Conservation (phyloP, 1,140 invertebrate genomes). For the Rhopalosiphum maidis region DNA sequence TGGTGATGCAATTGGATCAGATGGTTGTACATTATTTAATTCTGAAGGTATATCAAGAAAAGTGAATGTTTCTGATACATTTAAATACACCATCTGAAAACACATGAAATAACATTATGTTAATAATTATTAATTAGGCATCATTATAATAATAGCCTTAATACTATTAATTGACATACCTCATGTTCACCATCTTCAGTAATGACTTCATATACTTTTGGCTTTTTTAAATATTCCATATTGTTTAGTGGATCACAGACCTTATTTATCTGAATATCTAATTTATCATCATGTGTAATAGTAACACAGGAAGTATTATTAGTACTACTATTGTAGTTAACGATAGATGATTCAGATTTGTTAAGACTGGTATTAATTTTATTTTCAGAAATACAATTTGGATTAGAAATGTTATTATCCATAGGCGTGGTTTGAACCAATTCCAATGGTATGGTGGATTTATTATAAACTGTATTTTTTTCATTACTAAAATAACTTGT, state of each 20-base stretch:
- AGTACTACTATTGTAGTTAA: background rate
- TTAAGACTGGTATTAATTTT: background rate
- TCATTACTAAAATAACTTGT: background rate
- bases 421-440: no score
- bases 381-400: background rate
- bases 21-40: background rate
- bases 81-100: conserved; percentile 38
- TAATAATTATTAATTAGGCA: background rate
- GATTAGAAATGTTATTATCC: background rate
- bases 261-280: background rate
- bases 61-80: background rate
- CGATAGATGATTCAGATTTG: background rate
- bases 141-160: background rate
- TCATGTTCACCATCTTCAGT: background rate
- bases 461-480: background rate
- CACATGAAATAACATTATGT: background rate
- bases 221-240: conserved; percentile 27
- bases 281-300: background rate
- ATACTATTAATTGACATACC: background rate
- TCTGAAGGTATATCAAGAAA: conserved; percentile 46
- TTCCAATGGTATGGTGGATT: background rate
- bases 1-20: background rate
- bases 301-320: conserved; percentile 31
- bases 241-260: background rate
- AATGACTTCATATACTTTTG: conserved; percentile 32